Base-by-base conservation (phyloP, 2,888 invertebrate species). In the Hydroisotoma schaefferi region DNA sequence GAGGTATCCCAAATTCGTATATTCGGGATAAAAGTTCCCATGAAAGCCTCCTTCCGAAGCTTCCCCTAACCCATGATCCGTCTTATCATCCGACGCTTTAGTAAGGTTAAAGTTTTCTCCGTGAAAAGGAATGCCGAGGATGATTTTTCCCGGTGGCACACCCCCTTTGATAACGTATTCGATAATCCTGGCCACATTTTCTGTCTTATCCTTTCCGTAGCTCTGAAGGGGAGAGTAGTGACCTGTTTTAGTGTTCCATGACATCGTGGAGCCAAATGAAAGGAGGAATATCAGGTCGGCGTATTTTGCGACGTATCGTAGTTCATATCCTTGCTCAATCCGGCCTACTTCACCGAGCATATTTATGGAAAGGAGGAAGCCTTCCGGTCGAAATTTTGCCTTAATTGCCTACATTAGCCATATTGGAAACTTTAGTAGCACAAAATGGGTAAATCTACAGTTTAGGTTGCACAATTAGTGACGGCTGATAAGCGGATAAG, bases 71-170 rank as follows among this genome's bases (percentile, higher is more conserved):
- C 53, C 58, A 44, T 53, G 46, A 6, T 10, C 26, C 6, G 22
- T 25, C 10, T 2, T 22, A 4, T 48, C 55, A 25, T 53, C 38
- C 20, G n/a, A n/a, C n/a, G n/a, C n/a, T n/a, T n/a, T n/a, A n/a
- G 47, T 37, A 2, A 62, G 27, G 0, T 49, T n/a, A 27, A 62
- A 57, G 2, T 55, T 62, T 27, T 57, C 43, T 4, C 58, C 61
- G 25, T 48, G 51, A 10, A 55, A 46, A 15, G 61, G 61, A 22
- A 62, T 51, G 22, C 61, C 61, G 15, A 62, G 18, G 3, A 62
- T 47, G 2, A 62, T 4, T 37, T 62, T 62, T 1, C 51, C 51
- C 1, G 61, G 38, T 10, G 57, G 51, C 1, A 22, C 54, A 15
- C 56, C 54, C 38, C 49, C 37, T 2, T n/a, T 23, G 38, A 62